Evolutionary conservation across 2,797 vertebrate species (phyloP).

Genomic region (Novumbra hubbsi): DNA sequence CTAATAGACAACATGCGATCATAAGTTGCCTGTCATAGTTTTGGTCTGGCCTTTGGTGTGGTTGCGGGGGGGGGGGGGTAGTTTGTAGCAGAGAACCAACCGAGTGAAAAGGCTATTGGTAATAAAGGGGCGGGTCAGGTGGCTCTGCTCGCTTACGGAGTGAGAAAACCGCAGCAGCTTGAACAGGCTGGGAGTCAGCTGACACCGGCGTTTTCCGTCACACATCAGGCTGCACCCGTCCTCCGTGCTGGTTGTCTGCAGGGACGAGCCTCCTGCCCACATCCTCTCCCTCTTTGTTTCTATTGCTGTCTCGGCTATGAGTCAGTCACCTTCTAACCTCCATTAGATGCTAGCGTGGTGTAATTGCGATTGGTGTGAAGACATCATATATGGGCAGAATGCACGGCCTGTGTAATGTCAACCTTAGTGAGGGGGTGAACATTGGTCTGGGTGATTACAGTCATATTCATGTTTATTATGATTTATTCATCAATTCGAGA

Average conservation of each 20-base stretch:
- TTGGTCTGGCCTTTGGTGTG: background rate
- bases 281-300: slow-evolving; percentile 58
- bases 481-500: too few relatives aligned
- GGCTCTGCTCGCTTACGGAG: background rate
- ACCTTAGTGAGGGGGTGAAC: too few relatives aligned
- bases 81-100: background rate
- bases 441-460: too few relatives aligned
- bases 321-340: background rate
- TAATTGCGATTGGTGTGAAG: too few relatives aligned
- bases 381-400: too few relatives aligned
- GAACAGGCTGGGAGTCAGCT: background rate
- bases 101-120: background rate
- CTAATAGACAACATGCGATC: background rate
- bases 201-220: slow-evolving; percentile 35
- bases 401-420: too few relatives aligned
- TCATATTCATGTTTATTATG: too few relatives aligned
- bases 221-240: slow-evolving; percentile 56
- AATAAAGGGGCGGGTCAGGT: background rate
- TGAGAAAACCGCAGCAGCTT: background rate
- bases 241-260: slow-evolving; percentile 53
- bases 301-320: slow-evolving; percentile 47
- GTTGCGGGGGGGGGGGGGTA: background rate
- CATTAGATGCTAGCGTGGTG: too few relatives aligned
- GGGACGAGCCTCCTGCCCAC: slow-evolving; percentile 60
- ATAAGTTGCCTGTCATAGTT: background rate